Base-by-base conservation (phyloP, 2,113 vertebrate genomes). In the Galeopterus variegatus region DNA sequence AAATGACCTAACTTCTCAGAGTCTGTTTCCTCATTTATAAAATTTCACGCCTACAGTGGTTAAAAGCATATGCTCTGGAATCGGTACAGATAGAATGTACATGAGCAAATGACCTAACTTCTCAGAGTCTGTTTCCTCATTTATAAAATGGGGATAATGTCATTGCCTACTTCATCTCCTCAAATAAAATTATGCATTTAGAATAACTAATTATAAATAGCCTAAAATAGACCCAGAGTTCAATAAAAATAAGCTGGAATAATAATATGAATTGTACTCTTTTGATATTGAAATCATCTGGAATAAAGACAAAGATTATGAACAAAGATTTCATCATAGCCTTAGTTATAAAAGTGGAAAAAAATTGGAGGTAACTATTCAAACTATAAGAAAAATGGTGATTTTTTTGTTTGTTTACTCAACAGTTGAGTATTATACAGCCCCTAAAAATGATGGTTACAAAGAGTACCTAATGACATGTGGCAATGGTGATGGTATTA, bases 321-420 rank as follows among this genome's bases (percentile, higher is more conserved):
- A 70, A 45, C 23, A 54, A 70, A 56, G 15, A 11, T 75, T 28
- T 89, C 86, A 92, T 67, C 62, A 56, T 26, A 21, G 12, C 24
- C 65, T 84, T 81, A 92, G 64, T 89, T 83, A 89, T 41, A 76
- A 87, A 77, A 54, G 5, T 88, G 15, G 6, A 67, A 36, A 73
- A 28, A 65, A 54, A 69, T 56, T 87, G 41, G 14, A 70, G 88
- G 33, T 93, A 80, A 88, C 75, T 65, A 3, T 69, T 73, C 70
- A 96, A 75, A 41, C 26, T 50, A 9, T n/a, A 87, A 79, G 64
- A 96, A 96, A 97, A 60, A 28, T 56, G 17, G 56, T 24, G 67
- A 19, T 10, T 60, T 82, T 84, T 76, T 93, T 69, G 9, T 77
- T 81, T 64, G 21, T 82, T 72, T 62, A 56, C 28, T 94, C 54